These are phyloP conservation scores for Melanerpes formicivorus DNA, from an alignment of 2,113 vertebrate genomes.

Conservation along the genomic window DNA sequence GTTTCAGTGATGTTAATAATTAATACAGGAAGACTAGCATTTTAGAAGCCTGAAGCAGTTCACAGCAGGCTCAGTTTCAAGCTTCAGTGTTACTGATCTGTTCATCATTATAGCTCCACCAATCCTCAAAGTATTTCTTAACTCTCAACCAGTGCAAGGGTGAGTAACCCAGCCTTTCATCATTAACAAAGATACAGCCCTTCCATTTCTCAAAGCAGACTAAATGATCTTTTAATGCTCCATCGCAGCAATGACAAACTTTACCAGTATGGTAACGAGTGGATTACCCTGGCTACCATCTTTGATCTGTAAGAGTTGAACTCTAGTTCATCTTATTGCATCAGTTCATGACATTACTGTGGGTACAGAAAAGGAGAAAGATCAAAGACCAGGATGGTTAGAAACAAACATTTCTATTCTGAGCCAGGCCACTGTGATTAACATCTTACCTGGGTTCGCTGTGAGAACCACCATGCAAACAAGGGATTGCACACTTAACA, in stretches of 20 bases:
- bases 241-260: neutral
- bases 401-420: neutral
- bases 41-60: neutral
- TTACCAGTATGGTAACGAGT: neutral
- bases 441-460: neutral
- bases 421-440: neutral
- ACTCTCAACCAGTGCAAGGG: neutral
- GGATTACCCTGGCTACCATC: neutral
- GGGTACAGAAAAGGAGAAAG: neutral
- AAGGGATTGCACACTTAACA: neutral
- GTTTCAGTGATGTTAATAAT: constrained; percentile 44
- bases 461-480: neutral
- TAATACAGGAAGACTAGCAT: neutral
- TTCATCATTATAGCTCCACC: neutral
- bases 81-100: neutral
- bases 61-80: neutral
- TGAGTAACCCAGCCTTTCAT: neutral
- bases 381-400: neutral
- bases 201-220: neutral
- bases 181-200: neutral
- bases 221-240: neutral
- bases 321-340: neutral
- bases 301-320: neutral
- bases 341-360: neutral
- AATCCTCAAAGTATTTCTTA: neutral